These are phyloP conservation scores for Daubentonia madagascariensis DNA, from an alignment of 2,113 vertebrate genomes.

Conservation along the genomic window DNA sequence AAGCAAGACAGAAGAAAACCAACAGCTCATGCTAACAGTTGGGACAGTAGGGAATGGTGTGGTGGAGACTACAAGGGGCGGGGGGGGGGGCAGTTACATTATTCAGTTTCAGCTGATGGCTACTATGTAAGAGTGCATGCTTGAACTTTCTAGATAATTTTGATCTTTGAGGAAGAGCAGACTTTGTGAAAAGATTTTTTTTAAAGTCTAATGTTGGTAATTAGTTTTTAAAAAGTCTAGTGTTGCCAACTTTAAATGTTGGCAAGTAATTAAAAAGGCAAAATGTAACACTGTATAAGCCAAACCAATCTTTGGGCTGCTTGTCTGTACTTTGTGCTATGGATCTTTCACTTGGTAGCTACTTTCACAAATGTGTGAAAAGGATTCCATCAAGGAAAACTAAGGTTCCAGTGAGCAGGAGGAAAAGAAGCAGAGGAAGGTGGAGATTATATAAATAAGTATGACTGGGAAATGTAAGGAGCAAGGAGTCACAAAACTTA, in stretches of 20 bases:
- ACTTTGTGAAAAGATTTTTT: not conserved
- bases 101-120: not conserved
- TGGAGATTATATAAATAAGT: accelerated
- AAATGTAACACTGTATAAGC: not conserved
- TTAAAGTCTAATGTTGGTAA: not conserved
- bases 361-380: not conserved
- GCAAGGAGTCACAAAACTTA: not conserved
- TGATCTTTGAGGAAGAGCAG: not conserved
- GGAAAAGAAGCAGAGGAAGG: not conserved
- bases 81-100: accelerated
- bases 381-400: not conserved
- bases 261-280: not conserved
- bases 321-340: accelerated
- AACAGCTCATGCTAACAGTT: not conserved
- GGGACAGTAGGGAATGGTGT: not conserved
- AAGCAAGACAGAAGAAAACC: not conserved
- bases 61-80: accelerated
- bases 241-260: not conserved
- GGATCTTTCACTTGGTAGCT: not conserved
- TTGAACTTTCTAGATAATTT: not conserved
- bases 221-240: not conserved
- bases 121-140: accelerated
- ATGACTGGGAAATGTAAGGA: too few relatives aligned
- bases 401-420: not conserved
- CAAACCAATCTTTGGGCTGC: not conserved